Evolutionary conservation across 1,140 invertebrate species (phyloP).

Genomic region (Goniozus legneri): DNA sequence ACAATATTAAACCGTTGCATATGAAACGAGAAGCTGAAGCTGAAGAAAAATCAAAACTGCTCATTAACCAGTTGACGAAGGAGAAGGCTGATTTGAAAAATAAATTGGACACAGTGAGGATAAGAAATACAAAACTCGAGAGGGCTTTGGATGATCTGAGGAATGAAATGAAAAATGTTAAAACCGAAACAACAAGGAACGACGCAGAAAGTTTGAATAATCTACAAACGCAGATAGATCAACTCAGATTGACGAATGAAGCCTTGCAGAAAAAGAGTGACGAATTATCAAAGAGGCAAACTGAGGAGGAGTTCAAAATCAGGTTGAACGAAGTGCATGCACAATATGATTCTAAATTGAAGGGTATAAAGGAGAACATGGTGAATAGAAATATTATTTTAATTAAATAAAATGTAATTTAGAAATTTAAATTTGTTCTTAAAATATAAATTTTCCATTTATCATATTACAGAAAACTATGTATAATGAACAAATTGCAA

Average conservation of each 20-base stretch:
- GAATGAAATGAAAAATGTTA: slow-evolving; percentile 27
- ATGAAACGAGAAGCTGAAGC: slow-evolving; percentile 26
- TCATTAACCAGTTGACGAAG: slow-evolving; percentile 31
- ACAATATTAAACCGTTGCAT: slow-evolving; percentile 19
- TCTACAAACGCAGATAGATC: slow-evolving; percentile 18
- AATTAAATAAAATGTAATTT: neutral
- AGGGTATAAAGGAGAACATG: slow-evolving; percentile 49
- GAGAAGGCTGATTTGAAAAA: slow-evolving; percentile 38
- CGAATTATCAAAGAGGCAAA: slow-evolving; percentile 13
- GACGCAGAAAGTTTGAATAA: slow-evolving; percentile 14
- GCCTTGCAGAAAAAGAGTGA: slow-evolving; percentile 14
- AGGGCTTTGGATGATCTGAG: slow-evolving; percentile 39
- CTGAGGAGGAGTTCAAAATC: slow-evolving; percentile 24
- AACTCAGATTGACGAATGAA: slow-evolving; percentile 18
- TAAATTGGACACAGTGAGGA: slow-evolving; percentile 32
- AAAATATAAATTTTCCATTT: slow-evolving; percentile 13
- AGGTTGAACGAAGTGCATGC: slow-evolving; percentile 37
- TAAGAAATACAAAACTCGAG: slow-evolving; percentile 40
- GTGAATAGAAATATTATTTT: slow-evolving; percentile 28
- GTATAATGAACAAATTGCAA: slow-evolving; percentile 43
- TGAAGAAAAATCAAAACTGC: slow-evolving; percentile 32
- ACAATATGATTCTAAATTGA: slow-evolving; percentile 45
- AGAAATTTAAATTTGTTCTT: neutral
- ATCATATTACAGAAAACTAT: slow-evolving; percentile 39
- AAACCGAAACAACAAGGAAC: slow-evolving; percentile 14